Percentiles rank a stretch among this genome's conserved stretches.
Evolutionary conservation across 1,140 invertebrate species (phyloP).

Genomic region (Atta texana): DNA sequence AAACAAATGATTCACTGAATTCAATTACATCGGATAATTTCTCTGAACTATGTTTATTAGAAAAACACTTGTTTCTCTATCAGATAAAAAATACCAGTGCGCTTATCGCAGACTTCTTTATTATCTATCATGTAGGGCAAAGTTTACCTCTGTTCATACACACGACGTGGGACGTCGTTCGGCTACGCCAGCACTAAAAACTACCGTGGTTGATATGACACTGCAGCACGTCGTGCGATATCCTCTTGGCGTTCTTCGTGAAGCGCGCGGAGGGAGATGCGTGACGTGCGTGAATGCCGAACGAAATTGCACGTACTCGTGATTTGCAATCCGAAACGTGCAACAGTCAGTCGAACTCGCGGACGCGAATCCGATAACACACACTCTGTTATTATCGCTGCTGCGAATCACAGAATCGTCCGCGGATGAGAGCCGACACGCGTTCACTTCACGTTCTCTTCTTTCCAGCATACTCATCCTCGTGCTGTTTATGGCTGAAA

Average conservation of each 20-base stretch:
- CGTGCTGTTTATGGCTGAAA: background rate
- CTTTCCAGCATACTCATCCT: background rate
- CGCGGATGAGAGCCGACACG: background rate
- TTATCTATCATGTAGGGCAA: background rate
- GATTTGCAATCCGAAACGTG: background rate
- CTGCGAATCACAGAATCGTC: background rate
- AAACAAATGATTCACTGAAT: background rate
- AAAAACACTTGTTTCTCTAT: background rate
- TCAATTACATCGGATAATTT: background rate
- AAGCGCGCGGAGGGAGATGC: background rate
- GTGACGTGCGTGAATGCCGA: background rate
- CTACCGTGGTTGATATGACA: conserved; percentile 2
- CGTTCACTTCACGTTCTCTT: background rate
- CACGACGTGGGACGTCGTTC: background rate
- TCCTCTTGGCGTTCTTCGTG: background rate
- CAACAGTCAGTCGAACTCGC: background rate
- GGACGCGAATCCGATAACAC: background rate
- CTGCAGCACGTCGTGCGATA: conserved; percentile 18
- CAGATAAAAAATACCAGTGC: background rate
- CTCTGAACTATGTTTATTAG: background rate
- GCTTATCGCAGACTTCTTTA: background rate
- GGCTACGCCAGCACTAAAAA: background rate
- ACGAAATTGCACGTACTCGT: background rate
- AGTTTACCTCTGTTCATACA: background rate
- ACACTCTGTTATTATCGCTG: background rate